These are phyloP conservation scores for Hydrolagus affinis DNA, from an alignment of 2,113 vertebrate genomes.

Conservation along the genomic window DNA sequence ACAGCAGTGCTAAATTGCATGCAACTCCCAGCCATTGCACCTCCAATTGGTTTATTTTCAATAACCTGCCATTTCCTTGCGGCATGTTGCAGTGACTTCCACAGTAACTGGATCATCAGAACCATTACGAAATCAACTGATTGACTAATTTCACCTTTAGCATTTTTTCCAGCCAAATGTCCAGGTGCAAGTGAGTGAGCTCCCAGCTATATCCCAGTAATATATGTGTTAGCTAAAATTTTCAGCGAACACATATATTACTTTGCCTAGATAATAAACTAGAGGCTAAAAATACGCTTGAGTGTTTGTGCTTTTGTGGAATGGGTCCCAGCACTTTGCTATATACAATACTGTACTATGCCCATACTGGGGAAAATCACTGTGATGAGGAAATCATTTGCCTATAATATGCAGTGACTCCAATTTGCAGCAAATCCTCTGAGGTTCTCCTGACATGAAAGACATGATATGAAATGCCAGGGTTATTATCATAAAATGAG, in stretches of 20 bases:
- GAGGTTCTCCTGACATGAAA: no score
- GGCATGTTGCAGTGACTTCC: neutral
- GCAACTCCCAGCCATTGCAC: neutral
- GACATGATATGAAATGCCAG: no score
- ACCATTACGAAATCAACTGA: neutral
- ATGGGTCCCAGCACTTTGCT: neutral
- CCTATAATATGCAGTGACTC: no score
- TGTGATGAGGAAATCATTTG: no score
- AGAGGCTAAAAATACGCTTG: slow-evolving; percentile 8
- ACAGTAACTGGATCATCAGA: neutral
- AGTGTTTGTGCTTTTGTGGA: slow-evolving; percentile 24
- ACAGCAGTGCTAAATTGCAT: neutral
- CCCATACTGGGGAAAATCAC: neutral
- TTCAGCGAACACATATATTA: slow-evolving; percentile 10
- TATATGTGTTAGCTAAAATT: neutral
- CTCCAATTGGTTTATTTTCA: neutral
- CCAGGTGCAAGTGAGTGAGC: neutral
- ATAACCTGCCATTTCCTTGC: neutral
- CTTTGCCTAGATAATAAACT: neutral
- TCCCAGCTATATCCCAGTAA: no score
- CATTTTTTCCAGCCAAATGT: neutral
- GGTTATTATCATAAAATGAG: neutral
- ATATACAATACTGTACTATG: neutral
- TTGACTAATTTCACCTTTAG: neutral
- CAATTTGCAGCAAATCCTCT: no score